phyloP scores from a whole-genome alignment of 2,797 vertebrate species.

The Sebastes variabilis region DNA sequence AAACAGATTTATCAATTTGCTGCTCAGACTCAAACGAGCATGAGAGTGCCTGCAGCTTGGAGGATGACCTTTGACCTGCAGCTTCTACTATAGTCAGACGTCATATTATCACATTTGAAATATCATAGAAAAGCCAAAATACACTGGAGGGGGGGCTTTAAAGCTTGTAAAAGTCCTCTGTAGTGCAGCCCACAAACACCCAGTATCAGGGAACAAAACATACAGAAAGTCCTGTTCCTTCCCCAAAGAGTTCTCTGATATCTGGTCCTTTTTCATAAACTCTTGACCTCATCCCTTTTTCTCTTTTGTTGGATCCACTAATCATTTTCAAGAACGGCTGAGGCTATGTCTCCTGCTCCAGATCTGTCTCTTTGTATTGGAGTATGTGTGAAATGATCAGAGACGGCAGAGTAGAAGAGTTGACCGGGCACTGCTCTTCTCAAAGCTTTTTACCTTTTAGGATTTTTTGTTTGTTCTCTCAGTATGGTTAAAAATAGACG shows the following conservation, averaged over 20 bases:
- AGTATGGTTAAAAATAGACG: background rate
- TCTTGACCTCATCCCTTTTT: background rate
- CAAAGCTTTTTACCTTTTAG: background rate
- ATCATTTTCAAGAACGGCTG: background rate
- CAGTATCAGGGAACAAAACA: background rate
- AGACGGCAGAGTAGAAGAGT: background rate
- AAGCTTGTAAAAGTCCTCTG: background rate
- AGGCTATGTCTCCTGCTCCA: constrained; percentile 50
- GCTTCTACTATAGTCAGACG: too few species aligned
- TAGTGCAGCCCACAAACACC: background rate
- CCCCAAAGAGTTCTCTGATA: background rate
- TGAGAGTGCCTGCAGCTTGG: too few species aligned
- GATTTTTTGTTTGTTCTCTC: background rate
- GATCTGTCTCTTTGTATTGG: constrained; percentile 59
- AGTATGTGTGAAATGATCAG: constrained; percentile 18
- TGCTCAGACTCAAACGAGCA: too few species aligned
- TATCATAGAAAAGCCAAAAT: too few species aligned
- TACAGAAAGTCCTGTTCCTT: background rate
- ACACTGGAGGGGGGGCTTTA: too few species aligned
- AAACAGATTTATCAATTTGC: too few species aligned
- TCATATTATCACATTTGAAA: too few species aligned
- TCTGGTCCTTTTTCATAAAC: background rate
- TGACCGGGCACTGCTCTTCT: background rate
- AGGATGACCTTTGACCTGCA: too few species aligned
- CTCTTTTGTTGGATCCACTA: background rate